Evolutionary conservation across 2,888 invertebrate genomes (phyloP).

Genomic region (Cacoxenus indagator): DNA sequence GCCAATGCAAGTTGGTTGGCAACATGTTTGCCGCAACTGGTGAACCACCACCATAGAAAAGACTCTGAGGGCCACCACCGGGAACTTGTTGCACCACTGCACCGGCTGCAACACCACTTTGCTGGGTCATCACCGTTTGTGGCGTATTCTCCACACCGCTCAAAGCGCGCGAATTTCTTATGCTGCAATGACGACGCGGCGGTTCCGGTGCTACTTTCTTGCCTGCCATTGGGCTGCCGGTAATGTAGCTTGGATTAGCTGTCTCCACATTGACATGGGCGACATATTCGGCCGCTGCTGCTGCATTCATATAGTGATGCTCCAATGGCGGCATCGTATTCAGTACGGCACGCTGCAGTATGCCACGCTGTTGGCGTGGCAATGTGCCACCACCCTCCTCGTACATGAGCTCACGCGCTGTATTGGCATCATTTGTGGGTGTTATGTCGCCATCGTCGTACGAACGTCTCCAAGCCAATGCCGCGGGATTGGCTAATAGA

Average conservation of each 20-base stretch:
- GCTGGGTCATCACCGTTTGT: conserved; percentile 26
- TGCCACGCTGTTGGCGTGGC: conserved; percentile 80
- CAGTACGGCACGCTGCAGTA: conserved; percentile 66
- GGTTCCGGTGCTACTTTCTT: conserved; percentile 87
- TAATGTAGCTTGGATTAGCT: conserved; percentile 68
- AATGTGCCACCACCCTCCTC: conserved; percentile 86
- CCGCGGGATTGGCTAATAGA: conserved; percentile 62
- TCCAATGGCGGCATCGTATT: conserved; percentile 69
- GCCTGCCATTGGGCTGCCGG: conserved; percentile 80
- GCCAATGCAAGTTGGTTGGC: conserved; percentile 50
- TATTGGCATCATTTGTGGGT: conserved; percentile 82
- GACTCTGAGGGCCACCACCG: conserved; percentile 34
- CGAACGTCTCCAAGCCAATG: conserved; percentile 78
- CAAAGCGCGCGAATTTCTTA: conserved; percentile 66
- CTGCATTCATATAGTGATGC: conserved; percentile 69
- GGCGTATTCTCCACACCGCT: conserved; percentile 43
- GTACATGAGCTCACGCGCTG: conserved; percentile 67
- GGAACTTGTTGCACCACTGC: conserved; percentile 26
- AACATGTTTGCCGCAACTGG: background rate
- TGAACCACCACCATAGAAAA: conserved; percentile 43
- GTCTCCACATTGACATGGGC: conserved; percentile 42
- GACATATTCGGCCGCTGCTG: conserved; percentile 68
- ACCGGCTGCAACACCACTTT: conserved; percentile 29
- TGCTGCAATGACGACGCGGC: conserved; percentile 79
- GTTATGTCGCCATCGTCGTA: conserved; percentile 94